A percentile compares a stretch with the other conserved stretches of the same genome.
Evolutionary conservation across 2,888 invertebrate species (phyloP).

Genomic region (Malthinus seriepunctatus): DNA sequence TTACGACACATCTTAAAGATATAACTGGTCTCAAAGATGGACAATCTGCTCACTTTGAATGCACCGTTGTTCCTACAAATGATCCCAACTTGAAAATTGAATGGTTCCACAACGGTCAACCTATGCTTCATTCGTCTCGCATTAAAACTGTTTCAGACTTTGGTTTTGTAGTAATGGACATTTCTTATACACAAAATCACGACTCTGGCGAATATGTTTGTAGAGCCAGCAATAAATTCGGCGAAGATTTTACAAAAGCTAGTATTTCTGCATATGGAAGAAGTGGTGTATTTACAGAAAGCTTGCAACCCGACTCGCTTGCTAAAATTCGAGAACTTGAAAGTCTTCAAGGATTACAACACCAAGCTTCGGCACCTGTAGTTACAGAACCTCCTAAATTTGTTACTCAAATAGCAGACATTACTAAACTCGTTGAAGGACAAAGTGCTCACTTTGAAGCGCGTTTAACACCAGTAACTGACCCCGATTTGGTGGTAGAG

Average conservation of each 20-base stretch:
- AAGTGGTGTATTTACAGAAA: slow-evolving; percentile 86
- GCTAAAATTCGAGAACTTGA: slow-evolving; percentile 88
- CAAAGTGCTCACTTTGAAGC: slow-evolving; percentile 95
- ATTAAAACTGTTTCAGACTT: slow-evolving; percentile 95
- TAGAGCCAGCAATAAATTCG: slow-evolving; percentile 88
- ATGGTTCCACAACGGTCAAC: slow-evolving; percentile 95
- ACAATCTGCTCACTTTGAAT: slow-evolving; percentile 94
- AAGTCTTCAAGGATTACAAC: slow-evolving; percentile 69
- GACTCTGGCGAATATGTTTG: slow-evolving; percentile 94
- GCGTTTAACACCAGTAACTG: slow-evolving; percentile 88
- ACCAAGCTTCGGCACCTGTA: slow-evolving; percentile 65
- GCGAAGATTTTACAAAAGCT: slow-evolving; percentile 87
- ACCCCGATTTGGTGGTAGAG: slow-evolving; percentile 92
- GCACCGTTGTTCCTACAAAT: slow-evolving; percentile 89
- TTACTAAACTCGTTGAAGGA: slow-evolving; percentile 88
- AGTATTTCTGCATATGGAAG: slow-evolving; percentile 81
- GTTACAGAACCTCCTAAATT: slow-evolving; percentile 87
- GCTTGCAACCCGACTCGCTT: slow-evolving; percentile 87
- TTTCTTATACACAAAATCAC: slow-evolving; percentile 90
- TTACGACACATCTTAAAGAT: slow-evolving; percentile 85
- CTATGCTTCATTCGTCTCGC: slow-evolving; percentile 84
- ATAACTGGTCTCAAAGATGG: slow-evolving; percentile 87
- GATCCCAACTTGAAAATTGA: slow-evolving; percentile 94
- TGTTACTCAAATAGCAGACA: slow-evolving; percentile 82
- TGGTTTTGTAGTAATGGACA: slow-evolving; percentile 92